These are phyloP conservation scores for Phenganax marumi DNA, from an alignment of 92 coral and sea anemone genomes.

Conservation along the genomic window DNA sequence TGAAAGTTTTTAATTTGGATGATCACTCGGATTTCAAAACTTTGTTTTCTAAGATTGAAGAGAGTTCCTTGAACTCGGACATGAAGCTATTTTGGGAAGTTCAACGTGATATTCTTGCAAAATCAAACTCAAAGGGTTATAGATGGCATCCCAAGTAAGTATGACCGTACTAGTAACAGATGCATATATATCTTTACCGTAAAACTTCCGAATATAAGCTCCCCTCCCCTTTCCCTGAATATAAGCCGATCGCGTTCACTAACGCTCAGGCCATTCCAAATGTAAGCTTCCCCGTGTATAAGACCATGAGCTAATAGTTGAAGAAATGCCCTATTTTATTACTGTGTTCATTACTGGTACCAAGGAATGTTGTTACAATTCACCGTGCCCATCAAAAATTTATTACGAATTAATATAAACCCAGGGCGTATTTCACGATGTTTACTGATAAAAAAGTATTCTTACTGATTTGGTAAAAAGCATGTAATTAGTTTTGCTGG, in stretches of 20 bases:
- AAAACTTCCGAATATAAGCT: too few species aligned
- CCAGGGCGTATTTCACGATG: too few species aligned
- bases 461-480: neutral
- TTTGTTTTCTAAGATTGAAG: constrained; percentile 1
- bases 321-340: too few species aligned
- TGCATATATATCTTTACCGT: neutral
- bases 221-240: too few species aligned
- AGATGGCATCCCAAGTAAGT: constrained; percentile 17
- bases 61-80: neutral
- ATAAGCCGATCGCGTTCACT: too few species aligned
- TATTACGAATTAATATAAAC: too few species aligned
- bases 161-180: neutral
- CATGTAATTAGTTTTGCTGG: neutral
- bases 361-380: too few species aligned
- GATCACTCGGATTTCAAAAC: neutral
- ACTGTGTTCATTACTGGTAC: too few species aligned
- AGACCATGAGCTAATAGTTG: too few species aligned
- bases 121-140: neutral
- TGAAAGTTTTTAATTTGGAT: neutral
- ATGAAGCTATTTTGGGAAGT: constrained; percentile 6
- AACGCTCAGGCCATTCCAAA: too few species aligned
- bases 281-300: too few species aligned
- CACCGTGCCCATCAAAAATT: too few species aligned
- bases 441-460: neutral
- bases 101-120: neutral